phyloP scores from a whole-genome alignment of 2,888 invertebrate species.

The Apeira syringaria region DNA sequence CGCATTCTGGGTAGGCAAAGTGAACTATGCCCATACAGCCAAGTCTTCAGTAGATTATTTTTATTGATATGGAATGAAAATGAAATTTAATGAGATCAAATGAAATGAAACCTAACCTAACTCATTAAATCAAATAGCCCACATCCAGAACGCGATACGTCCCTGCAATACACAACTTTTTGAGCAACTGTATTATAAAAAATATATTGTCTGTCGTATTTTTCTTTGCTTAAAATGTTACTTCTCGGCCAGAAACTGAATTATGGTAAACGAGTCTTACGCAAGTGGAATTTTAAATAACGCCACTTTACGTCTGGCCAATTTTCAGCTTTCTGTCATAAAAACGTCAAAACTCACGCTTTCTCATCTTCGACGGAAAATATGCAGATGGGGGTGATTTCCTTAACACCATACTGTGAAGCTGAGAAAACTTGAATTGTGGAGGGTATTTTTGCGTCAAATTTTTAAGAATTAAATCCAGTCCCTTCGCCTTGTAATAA shows the following conservation, averaged over 20 bases:
- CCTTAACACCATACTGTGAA: conserved; percentile 4
- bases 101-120: too few relatives aligned
- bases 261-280: conserved; percentile 16
- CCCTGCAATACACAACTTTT: too few relatives aligned
- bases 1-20: too few relatives aligned
- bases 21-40: too few relatives aligned
- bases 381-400: conserved; percentile 18
- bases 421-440: not conserved
- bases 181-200: too few relatives aligned
- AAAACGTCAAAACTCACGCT: conserved; percentile 17
- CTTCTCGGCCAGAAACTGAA: conserved; percentile 1
- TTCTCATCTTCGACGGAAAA: conserved; percentile 12
- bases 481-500: too few relatives aligned
- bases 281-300: conserved; percentile 19
- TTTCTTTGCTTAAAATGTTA: not conserved
- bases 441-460: not conserved
- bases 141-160: too few relatives aligned
- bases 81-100: too few relatives aligned
- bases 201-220: too few relatives aligned
- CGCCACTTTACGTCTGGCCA: conserved; percentile 9
- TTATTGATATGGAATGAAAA: too few relatives aligned
- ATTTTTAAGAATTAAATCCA: not conserved
- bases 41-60: too few relatives aligned
- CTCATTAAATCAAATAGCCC: too few relatives aligned
- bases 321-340: conserved; percentile 11